Evolutionary conservation across 2,797 vertebrate genomes (phyloP), one percentile per base, ranked within the genome.

Genomic region (Myoxocephalus aenaeus): DNA sequence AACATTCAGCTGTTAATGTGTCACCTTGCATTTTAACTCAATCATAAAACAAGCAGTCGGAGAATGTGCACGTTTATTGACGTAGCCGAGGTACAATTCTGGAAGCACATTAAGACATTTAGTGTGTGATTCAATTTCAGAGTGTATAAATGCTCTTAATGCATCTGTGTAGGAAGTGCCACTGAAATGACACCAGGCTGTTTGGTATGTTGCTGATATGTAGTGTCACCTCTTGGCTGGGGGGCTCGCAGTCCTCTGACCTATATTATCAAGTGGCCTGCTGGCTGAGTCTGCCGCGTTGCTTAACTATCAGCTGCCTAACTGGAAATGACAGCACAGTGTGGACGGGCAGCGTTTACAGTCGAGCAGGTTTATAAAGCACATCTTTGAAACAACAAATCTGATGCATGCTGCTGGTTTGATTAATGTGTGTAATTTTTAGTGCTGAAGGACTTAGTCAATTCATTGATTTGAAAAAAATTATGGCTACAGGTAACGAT

Each of bases 191-290:
- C 86, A 87, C 81, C 81, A 9, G 66, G 68, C 79, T 79, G 59
- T 81, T 87, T 86, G 81, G 67, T 70, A 67, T 80, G 88, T 83
- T 75, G 76, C 86, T 89, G 87, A 93, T 92, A 90, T 92, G 87
- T 77, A 79, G 83, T 87, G 92, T 92, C 91, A 89, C 89, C 88
- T 87, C 85, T 77, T 90, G 86, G 88, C 91, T 90, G 83, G 73
- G 73, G 81, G 90, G 91, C 87, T 90, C 27, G 73, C 81, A 75
- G 85, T 90, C 86, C 87, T 90, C 84, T 92, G 93, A 93, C 92
- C 89, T 92, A 89, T 88, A 92, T 94, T 90, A 93, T 88, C 91
- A 87, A 90, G 90, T 86, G 85, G 87, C 86, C 89, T 79, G 88
- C 90, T 90, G 88, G 89, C 89, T 86, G 86, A 70, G 75, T 88